Conservation (phyloP, 2,797 vertebrate genomes). For the Coracias cyanogaster region DNA sequence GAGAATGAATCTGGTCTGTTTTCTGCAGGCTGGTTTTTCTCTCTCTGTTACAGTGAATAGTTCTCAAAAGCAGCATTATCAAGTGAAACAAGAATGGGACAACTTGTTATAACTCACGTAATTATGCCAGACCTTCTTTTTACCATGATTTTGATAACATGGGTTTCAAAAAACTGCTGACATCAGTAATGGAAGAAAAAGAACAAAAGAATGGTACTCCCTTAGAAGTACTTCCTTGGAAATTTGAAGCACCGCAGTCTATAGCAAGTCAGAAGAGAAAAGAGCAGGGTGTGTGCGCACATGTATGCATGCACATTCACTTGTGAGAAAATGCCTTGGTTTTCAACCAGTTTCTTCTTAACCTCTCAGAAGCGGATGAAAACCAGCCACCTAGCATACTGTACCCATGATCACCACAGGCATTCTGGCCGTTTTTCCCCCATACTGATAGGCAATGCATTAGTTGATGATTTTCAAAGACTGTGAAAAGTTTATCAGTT, state of each 20-base stretch:
- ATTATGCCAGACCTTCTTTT: neutral
- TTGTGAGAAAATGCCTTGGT: neutral
- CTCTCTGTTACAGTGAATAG: neutral
- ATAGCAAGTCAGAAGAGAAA: neutral
- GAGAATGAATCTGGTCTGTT: neutral
- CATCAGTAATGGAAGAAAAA: neutral
- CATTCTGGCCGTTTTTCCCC: neutral
- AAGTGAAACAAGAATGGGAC: neutral
- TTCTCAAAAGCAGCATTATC: neutral
- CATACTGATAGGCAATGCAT: neutral
- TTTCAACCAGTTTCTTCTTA: neutral
- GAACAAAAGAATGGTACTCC: neutral
- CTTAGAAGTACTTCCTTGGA: neutral
- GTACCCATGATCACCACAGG: neutral
- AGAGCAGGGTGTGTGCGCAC: neutral
- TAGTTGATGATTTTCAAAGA: neutral
- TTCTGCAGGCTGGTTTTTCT: neutral
- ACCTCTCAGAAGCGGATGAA: neutral
- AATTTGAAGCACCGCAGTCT: neutral
- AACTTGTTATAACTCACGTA: neutral
- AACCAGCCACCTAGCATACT: neutral
- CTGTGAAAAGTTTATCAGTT: neutral
- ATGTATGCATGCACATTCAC: too few species aligned
- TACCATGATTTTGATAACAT: neutral
- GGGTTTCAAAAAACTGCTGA: neutral